phyloP scores from a whole-genome alignment of 1,140 invertebrate species.

The Apis florea region DNA sequence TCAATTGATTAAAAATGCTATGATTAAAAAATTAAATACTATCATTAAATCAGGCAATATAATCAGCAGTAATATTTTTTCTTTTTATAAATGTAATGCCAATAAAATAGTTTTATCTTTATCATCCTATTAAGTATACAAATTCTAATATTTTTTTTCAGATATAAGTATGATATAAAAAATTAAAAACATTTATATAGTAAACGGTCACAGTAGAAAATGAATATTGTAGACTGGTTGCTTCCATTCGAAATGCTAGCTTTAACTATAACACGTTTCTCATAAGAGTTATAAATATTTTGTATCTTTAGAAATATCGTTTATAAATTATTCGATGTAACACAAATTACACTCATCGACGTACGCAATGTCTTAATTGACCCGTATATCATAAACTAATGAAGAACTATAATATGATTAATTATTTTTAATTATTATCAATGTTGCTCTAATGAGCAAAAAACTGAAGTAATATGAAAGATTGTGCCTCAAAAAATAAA shows the following conservation, averaged over 20 bases:
- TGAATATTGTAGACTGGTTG: constrained; percentile 16
- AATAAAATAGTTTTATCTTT: background rate
- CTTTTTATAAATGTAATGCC: background rate
- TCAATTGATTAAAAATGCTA: constrained; percentile 37
- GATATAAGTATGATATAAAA: constrained; percentile 27
- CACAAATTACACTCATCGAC: constrained; percentile 44
- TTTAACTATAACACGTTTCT: constrained; percentile 47
- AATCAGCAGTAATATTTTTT: constrained; percentile 18
- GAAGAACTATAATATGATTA: background rate
- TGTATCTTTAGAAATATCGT: constrained; percentile 46
- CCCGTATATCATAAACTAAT: constrained; percentile 34
- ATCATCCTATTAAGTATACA: background rate
- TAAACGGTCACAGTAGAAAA: constrained; percentile 11
- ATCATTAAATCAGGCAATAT: constrained; percentile 12
- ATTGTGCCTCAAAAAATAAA: background rate
- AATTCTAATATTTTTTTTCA: constrained; percentile 12
- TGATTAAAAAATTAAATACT: constrained; percentile 30
- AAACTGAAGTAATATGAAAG: constrained; percentile 2
- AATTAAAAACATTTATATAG: constrained; percentile 32
- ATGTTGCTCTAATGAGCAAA: background rate
- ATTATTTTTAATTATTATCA: background rate
- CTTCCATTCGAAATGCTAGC: constrained; percentile 33
- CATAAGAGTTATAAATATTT: constrained; percentile 50
- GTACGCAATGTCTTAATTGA: background rate
- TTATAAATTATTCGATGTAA: constrained; percentile 53